phyloP scores from a whole-genome alignment of 2,113 vertebrate species.

The Esox niger region DNA sequence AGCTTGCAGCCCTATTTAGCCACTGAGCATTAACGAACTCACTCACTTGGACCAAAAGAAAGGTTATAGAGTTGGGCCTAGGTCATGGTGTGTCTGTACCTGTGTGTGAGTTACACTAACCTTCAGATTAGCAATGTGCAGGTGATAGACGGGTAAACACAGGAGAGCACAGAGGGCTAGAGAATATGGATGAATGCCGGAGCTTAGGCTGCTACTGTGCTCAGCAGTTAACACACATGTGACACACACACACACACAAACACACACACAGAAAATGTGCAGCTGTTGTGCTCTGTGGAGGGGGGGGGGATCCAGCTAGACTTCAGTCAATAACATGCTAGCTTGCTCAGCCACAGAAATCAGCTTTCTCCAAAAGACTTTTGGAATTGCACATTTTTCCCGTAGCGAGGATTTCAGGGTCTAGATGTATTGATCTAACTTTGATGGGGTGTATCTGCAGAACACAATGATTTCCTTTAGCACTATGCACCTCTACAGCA shows the following conservation, averaged over 20 bases:
- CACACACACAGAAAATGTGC: neutral
- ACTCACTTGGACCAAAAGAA: constrained; percentile 35
- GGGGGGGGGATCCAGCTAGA: neutral
- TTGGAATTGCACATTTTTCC: neutral
- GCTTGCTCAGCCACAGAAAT: neutral
- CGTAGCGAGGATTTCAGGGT: neutral
- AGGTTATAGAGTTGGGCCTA: neutral
- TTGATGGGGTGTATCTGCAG: no score
- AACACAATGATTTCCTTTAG: no score
- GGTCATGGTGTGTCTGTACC: neutral
- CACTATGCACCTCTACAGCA: neutral
- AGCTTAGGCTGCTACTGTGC: neutral
- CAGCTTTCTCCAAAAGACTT: no score
- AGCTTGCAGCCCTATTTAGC: constrained; percentile 40
- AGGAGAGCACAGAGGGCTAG: neutral
- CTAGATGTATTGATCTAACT: no score
- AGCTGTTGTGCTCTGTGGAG: neutral
- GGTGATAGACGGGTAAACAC: neutral
- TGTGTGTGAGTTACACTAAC: no score
- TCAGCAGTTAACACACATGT: neutral
- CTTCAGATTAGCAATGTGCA: no score
- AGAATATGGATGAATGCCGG: neutral
- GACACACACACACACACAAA: no score
- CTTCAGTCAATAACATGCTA: constrained; percentile 3
- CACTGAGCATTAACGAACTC: constrained; percentile 37